phyloP scores from a whole-genome alignment of 2,888 invertebrate species.

The Agapostemon virescens region DNA sequence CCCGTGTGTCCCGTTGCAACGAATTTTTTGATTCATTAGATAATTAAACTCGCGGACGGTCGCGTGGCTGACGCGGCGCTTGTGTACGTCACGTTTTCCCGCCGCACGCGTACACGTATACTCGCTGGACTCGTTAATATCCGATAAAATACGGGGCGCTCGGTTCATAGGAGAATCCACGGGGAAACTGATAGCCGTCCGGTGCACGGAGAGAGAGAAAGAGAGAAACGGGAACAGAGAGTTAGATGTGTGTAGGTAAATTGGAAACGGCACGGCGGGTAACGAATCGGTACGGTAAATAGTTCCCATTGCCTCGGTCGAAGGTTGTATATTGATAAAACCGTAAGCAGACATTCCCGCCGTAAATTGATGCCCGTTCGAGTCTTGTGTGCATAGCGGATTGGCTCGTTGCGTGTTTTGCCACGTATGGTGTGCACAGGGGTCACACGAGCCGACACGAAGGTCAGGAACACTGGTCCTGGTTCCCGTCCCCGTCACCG shows the following conservation, averaged over 20 bases:
- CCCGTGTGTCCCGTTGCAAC: background rate
- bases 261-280: conserved; percentile 29
- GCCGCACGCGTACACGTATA: background rate
- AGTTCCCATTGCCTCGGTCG: conserved; percentile 36
- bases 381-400: conserved; percentile 42
- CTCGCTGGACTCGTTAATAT: conserved; percentile 18
- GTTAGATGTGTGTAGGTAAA: conserved; percentile 1
- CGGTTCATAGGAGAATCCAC: conserved; percentile 19
- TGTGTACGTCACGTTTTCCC: background rate
- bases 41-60: conserved; percentile 41
- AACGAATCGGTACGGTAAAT: conserved; percentile 50
- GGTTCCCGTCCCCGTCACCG: conserved; percentile 47
- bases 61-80: background rate
- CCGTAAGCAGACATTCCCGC: conserved; percentile 58
- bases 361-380: conserved; percentile 59
- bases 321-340: conserved; percentile 60
- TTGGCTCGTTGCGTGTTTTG: conserved; percentile 61
- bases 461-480: conserved; percentile 59
- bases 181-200: conserved; percentile 6
- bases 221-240: background rate
- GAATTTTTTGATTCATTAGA: conserved; percentile 51
- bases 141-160: conserved; percentile 30
- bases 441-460: conserved; percentile 55
- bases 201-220: background rate
- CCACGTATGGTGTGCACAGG: conserved; percentile 51